Evolutionary conservation across 2,113 vertebrate genomes (phyloP), one percentile per base, ranked within the genome.

Genomic region (Tichodroma muraria): DNA sequence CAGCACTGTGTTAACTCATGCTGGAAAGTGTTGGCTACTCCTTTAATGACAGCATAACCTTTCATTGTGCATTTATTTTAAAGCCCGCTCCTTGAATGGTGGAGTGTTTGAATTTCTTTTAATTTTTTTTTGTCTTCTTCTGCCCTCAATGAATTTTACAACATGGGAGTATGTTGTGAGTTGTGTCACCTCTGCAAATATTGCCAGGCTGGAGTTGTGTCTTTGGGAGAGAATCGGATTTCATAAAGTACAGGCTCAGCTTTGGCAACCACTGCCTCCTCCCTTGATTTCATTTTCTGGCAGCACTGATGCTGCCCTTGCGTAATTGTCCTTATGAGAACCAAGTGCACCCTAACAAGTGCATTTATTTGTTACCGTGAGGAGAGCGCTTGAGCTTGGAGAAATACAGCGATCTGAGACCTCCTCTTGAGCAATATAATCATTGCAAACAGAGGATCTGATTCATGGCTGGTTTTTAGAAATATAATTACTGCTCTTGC

Each of bases 271-370:
- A 8, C 82, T 19, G 68, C 35, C 85, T 88, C 18, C 80, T 70
- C 44, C 82, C 96, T 82, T 83, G 85, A 95, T 91, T 94, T 95
- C 85, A 53, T 94, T 96, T 93, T 88, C 94, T 90, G 91, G 94
- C 82, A 95, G 89, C 64, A 4, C 49, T 45, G 88, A 66, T 53
- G 65, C 81, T 93, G 87, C 60, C 89, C 95, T 93, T 95, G 91
- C 2, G 27, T 91, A 93, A 95, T 86, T 88, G 89, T 93, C 94
- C 90, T 94, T 91, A 86, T 12, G 79, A 95, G 93, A 83, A 91
- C 56, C 85, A 80, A 85, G 90, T 27, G 12, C 85, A 85, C 71
- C 76, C 15, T 1, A 83, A 72, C 60, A 83, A 94, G 93, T 25
- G 56, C 65, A 18, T 83, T 80, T 83, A 44, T 89, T 86, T 77